Percentiles rank a stretch among this genome's conserved stretches.
These are phyloP conservation scores for Drosophila oshimai DNA, from an alignment of 1,140 invertebrate genomes.

Conservation along the genomic window DNA sequence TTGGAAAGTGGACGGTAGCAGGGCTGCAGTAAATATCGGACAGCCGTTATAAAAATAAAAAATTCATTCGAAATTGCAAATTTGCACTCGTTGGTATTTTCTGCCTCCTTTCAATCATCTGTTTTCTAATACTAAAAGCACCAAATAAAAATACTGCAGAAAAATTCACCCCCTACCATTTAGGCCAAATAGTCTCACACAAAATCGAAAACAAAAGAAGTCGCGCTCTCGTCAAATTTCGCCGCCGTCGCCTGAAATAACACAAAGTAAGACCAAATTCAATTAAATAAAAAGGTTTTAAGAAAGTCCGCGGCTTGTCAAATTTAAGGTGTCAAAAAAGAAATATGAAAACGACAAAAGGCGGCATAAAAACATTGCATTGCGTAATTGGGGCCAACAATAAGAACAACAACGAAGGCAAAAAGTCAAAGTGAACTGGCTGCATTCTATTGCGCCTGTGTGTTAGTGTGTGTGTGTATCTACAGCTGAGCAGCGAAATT, in stretches of 20 bases:
- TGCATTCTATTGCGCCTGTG: slow-evolving; percentile 55
- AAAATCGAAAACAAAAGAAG: slow-evolving; percentile 61
- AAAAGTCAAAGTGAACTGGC: slow-evolving; percentile 34
- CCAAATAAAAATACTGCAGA: no score
- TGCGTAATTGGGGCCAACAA: slow-evolving; percentile 59
- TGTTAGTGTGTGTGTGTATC: slow-evolving; percentile 41
- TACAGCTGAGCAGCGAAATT: slow-evolving; percentile 42
- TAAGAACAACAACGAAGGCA: slow-evolving; percentile 21
- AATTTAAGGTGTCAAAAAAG: slow-evolving; percentile 15
- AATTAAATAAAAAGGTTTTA: no score
- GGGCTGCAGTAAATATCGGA: background rate
- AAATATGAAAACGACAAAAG: slow-evolving; percentile 12
- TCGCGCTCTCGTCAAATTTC: slow-evolving; percentile 10
- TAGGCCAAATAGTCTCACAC: slow-evolving; percentile 31
- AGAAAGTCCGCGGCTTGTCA: background rate
- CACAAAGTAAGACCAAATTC: slow-evolving; percentile 52
- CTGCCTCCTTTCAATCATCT: no score
- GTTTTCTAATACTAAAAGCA: no score
- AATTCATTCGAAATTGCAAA: no score
- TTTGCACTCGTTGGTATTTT: no score
- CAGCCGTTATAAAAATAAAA: no score
- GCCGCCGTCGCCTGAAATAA: slow-evolving; percentile 24
- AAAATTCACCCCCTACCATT: background rate
- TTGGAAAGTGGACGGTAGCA: background rate
- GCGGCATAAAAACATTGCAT: slow-evolving; percentile 55